These are phyloP conservation scores for Porites cylindrica DNA, from an alignment of 92 coral and sea anemone species.

Conservation along the genomic window DNA sequence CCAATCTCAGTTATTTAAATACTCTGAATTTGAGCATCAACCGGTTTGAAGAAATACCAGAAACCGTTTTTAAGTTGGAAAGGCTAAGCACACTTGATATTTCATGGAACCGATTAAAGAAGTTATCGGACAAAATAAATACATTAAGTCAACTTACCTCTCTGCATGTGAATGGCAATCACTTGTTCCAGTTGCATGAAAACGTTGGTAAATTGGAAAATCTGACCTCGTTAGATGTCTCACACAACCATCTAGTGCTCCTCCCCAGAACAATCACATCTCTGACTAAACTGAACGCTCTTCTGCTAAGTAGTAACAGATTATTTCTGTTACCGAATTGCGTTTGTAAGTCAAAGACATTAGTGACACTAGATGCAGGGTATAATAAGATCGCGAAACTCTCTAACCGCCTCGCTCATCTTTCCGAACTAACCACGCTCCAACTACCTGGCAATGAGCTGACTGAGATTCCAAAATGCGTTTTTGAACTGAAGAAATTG, in stretches of 20 bases:
- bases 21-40: neutral
- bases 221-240: neutral
- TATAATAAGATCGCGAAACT: neutral
- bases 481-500: neutral
- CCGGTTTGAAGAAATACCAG: conserved; percentile 1
- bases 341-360: neutral
- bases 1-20: neutral
- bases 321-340: neutral
- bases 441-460: conserved; percentile 4
- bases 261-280: neutral
- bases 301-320: conserved; percentile 15
- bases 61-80: neutral
- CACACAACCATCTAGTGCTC: neutral
- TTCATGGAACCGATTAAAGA: conserved; percentile 10
- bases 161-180: conserved; percentile 2
- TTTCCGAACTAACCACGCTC: conserved; percentile 5
- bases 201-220: neutral
- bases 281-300: neutral
- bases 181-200: neutral
- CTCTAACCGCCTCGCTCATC: neutral
- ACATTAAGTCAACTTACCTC: neutral
- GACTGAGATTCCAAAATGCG: neutral
- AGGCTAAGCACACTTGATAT: neutral
- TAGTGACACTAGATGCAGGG: conserved; percentile 1
- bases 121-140: neutral